These are phyloP conservation scores for Frieseomelitta varia DNA, from an alignment of 1,140 invertebrate genomes.

Conservation along the genomic window DNA sequence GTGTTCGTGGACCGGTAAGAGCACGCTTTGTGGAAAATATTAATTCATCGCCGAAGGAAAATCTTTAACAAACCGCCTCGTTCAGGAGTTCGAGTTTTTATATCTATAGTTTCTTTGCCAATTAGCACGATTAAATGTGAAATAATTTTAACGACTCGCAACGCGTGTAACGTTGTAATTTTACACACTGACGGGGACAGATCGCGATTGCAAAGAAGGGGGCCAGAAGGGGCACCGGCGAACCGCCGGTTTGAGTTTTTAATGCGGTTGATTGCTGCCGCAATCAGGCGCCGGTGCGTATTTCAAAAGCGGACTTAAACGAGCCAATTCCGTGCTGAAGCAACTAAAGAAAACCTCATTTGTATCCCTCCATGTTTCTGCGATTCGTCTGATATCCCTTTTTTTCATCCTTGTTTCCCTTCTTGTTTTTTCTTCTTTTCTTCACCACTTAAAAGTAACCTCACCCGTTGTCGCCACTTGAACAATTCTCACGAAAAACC, in stretches of 20 bases:
- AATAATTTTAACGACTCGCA: neutral
- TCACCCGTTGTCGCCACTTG: neutral
- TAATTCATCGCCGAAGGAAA: neutral
- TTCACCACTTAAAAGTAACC: neutral
- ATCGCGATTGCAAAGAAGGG: neutral
- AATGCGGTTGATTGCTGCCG: conserved; percentile 43
- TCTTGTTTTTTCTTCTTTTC: too few relatives aligned
- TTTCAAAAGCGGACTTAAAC: conserved; percentile 32
- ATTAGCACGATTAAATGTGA: neutral
- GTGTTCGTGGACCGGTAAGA: too few relatives aligned
- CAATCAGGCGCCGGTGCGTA: conserved; percentile 47
- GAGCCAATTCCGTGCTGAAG: conserved; percentile 47
- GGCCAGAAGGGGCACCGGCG: too few relatives aligned
- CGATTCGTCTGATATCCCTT: conserved; percentile 6
- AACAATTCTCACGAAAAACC: neutral
- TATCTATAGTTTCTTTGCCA: neutral
- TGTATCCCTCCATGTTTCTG: neutral
- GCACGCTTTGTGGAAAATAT: too few relatives aligned
- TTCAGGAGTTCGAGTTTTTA: neutral
- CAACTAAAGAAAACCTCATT: conserved; percentile 5
- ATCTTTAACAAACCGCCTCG: neutral
- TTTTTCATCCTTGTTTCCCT: neutral
- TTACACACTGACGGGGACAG: neutral
- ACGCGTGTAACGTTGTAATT: conserved; percentile 26
- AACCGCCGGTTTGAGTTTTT: conserved; percentile 19